Conservation (phyloP, 2,113 vertebrate species). For the Elaphurus davidianus region DNA sequence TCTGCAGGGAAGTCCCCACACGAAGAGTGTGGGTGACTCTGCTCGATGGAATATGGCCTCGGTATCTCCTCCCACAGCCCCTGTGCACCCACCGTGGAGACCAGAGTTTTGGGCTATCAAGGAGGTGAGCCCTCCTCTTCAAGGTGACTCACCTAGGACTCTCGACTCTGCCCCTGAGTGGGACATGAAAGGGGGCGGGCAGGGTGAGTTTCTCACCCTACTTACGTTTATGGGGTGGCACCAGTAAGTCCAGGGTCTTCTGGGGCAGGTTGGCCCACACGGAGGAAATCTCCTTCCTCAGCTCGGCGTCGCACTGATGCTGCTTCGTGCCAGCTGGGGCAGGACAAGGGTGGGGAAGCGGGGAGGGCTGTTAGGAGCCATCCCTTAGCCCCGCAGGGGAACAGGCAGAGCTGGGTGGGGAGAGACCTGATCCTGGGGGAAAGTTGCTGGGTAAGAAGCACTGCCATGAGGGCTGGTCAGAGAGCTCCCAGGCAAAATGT, state of each 20-base stretch:
- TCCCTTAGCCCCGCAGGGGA: neutral
- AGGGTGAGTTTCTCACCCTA: neutral
- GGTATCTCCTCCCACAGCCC: neutral
- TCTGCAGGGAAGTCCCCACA: no score
- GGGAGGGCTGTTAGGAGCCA: neutral
- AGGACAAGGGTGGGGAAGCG: neutral
- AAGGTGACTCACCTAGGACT: neutral
- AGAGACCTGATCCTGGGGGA: neutral
- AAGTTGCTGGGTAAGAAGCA: neutral
- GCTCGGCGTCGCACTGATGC: constrained; percentile 90
- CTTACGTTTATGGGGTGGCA: constrained; percentile 95
- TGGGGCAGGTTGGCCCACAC: constrained; percentile 96
- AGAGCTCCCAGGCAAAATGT: neutral
- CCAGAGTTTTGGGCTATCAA: neutral
- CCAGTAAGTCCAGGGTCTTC: constrained; percentile 94
- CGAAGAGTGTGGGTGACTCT: neutral
- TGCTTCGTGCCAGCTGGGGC: constrained; percentile 89
- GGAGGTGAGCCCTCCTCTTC: neutral
- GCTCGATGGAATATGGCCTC: neutral
- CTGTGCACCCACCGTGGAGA: neutral
- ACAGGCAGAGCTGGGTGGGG: neutral
- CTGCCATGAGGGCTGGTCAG: neutral
- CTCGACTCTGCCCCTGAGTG: neutral
- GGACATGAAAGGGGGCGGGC: neutral
- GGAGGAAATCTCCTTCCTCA: constrained; percentile 92